phyloP scores from a whole-genome alignment of 2,888 invertebrate species.

The Catocala nupta region DNA sequence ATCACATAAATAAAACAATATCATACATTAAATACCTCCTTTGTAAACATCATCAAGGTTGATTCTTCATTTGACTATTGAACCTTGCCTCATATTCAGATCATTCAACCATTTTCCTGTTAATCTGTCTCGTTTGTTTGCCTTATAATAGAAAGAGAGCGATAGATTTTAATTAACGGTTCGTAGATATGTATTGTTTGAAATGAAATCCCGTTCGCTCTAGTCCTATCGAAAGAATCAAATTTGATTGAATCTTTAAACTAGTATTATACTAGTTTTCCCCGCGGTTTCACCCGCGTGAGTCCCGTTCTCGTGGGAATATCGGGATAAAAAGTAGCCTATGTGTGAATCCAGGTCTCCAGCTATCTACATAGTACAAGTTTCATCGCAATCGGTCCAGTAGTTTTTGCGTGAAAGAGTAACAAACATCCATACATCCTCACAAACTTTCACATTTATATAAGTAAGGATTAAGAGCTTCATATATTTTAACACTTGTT shows the following conservation, averaged over 20 bases:
- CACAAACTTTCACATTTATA: no score
- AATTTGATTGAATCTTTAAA: slow-evolving; percentile 12
- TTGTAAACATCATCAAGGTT: slow-evolving; percentile 19
- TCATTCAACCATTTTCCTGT: slow-evolving; percentile 44
- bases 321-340: no score
- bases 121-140: slow-evolving; percentile 28
- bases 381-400: no score
- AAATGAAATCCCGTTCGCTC: slow-evolving; percentile 23
- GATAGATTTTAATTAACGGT: slow-evolving; percentile 42
- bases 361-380: no score
- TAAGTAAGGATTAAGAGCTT: slow-evolving; percentile 5
- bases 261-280: not conserved
- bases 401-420: no score
- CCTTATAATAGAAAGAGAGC: slow-evolving; percentile 22
- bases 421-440: no score
- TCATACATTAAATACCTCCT: not conserved
- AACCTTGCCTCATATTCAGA: slow-evolving; percentile 26
- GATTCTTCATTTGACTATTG: slow-evolving; percentile 9
- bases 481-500: not conserved
- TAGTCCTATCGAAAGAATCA: slow-evolving; percentile 27
- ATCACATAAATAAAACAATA: slow-evolving; percentile 20
- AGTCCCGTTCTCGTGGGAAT: no score
- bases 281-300: no score
- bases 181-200: slow-evolving; percentile 26
- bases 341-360: no score